Conservation (phyloP, 2,888 invertebrate species). For the Campaea margaritaria region DNA sequence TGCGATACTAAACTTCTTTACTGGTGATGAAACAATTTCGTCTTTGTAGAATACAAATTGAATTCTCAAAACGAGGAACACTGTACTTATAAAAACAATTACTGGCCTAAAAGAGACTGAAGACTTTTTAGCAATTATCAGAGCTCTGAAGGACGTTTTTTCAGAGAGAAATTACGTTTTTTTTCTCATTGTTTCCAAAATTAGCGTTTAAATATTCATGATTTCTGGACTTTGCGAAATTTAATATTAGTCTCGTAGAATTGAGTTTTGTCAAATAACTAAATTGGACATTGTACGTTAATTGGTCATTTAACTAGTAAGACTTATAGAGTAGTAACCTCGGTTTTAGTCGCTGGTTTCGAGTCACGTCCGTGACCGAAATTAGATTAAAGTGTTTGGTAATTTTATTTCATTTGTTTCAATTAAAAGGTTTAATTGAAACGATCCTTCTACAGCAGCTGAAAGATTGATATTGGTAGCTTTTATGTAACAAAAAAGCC, state of each 20-base stretch:
- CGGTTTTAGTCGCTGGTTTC: too few relatives aligned
- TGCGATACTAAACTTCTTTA: constrained; percentile 18
- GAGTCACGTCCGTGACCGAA: too few relatives aligned
- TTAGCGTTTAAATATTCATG: constrained; percentile 24
- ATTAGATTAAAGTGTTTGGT: too few relatives aligned
- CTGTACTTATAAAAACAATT: constrained; percentile 34
- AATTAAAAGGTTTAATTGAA: too few relatives aligned
- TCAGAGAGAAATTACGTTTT: constrained; percentile 21
- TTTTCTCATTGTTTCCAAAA: constrained; percentile 22
- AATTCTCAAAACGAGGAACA: constrained; percentile 25
- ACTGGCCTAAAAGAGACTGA: constrained; percentile 22
- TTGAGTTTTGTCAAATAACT: neutral
- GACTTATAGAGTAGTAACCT: too few relatives aligned
- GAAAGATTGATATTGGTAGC: too few relatives aligned
- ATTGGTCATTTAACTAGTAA: too few relatives aligned
- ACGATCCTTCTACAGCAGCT: too few relatives aligned
- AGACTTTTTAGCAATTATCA: constrained; percentile 30
- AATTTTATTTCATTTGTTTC: too few relatives aligned
- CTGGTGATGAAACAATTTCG: constrained; percentile 21
- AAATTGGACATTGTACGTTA: neutral
- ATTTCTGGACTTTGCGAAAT: constrained; percentile 12
- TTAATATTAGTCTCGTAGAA: constrained; percentile 8
- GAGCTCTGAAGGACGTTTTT: constrained; percentile 18
- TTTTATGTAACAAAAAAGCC: too few relatives aligned
- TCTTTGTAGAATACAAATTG: constrained; percentile 28